Conservation (phyloP, 2,888 invertebrate genomes). For the Callyntrura sp. region DNA sequence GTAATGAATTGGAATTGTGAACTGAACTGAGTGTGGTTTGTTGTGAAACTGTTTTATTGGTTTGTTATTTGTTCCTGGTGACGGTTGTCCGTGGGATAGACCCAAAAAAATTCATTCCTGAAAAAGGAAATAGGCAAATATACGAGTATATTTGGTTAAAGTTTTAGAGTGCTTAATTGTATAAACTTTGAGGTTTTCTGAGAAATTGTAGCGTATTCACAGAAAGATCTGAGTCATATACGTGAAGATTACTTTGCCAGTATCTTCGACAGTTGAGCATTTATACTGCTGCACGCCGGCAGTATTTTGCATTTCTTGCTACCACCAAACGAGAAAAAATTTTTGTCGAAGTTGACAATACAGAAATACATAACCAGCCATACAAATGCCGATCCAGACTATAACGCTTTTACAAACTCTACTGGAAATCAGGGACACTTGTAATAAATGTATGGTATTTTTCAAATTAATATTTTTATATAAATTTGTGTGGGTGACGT, state of each 20-base stretch:
- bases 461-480: constrained; percentile 2
- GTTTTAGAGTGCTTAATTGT: constrained; percentile 56
- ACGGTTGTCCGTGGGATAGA: constrained; percentile 36
- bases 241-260: background rate
- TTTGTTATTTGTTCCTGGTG: constrained; percentile 51
- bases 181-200: constrained; percentile 32
- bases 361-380: constrained; percentile 53
- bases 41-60: constrained; percentile 68
- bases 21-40: constrained; percentile 60
- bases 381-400: constrained; percentile 77
- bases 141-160: constrained; percentile 39
- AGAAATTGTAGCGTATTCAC: background rate
- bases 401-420: constrained; percentile 69
- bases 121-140: background rate
- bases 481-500: background rate
- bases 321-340: constrained; percentile 12
- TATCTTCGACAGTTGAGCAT: background rate
- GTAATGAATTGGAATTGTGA: constrained; percentile 61
- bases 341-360: constrained; percentile 60
- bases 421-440: constrained; percentile 70
- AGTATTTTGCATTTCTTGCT: background rate
- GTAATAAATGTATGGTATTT: constrained; percentile 70
- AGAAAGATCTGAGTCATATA: background rate
- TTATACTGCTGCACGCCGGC: background rate
- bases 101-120: constrained; percentile 3